Base-by-base conservation (phyloP, 2,797 vertebrate species). In the Hypotaenidia okinawae region DNA sequence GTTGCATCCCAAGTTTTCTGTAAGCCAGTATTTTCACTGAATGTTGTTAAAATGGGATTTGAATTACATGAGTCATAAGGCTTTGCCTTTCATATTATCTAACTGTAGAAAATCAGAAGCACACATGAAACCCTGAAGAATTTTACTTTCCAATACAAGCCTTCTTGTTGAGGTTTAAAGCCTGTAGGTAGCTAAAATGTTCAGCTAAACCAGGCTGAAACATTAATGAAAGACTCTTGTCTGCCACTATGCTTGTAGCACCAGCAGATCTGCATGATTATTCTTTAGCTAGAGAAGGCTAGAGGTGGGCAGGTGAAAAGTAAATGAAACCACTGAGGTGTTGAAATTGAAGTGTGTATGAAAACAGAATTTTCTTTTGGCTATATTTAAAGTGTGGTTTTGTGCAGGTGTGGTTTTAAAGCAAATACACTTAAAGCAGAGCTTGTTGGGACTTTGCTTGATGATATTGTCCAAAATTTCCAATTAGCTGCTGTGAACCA, bases 331-430 rank as follows among this genome's bases (percentile, higher is more conserved):
- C 1, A 0, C 58, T 75, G 87, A 93, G 13, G 45, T 81, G 33
- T 92, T 78, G 84, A 92, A 94, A 83, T 87, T 25, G 2, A 30
- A 62, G 6, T 15, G 33, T 58, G 22, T 33, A 69, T 27, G 35
- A 69, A 81, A 93, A 72, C 22, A 83, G 47, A 80, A 58, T 68
- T 73, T 32, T 83, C 13, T 87, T 94, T 64, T 73, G 24, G 89
- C 89, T 83, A 5, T 74, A 68, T 62, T 59, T 75, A 54, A 87
- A 79, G 4, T 68, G 61, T 0, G 30, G 67, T 70, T 95, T 92
- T 84, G 4, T 92, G 85, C 74, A 94, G 76, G 32, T 87, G 89
- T 68, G 25, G 4, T 70, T 93, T 89, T 93, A 41, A 92, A 93
- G 45, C 58, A 87, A 77, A 52, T 9, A 85, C 32, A 2, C 47